A percentile compares a stretch with the other conserved stretches of the same genome.
Conservation (phyloP, 2,113 vertebrate species). For the Notechis scutatus region DNA sequence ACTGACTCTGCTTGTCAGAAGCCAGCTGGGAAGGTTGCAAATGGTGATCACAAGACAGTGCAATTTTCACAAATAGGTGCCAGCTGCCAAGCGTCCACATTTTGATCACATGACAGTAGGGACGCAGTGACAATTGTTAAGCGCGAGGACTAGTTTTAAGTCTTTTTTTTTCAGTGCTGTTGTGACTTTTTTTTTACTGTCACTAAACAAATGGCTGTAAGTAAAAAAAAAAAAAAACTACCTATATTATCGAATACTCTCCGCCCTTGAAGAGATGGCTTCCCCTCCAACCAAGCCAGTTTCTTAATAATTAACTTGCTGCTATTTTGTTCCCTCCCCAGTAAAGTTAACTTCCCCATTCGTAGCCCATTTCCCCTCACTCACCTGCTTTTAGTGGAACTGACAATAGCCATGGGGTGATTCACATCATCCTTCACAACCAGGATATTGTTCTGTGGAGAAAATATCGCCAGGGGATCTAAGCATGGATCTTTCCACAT, state of each 20-base stretch:
- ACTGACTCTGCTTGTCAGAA: not conserved
- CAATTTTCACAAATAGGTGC: not conserved
- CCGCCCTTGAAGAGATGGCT: not conserved
- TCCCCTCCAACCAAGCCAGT: not conserved
- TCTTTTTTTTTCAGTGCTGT: not conserved
- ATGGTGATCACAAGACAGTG: not conserved
- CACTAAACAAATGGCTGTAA: not conserved
- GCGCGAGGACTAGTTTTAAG: not conserved
- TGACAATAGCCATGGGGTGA: conserved; percentile 93
- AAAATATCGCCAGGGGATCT: conserved; percentile 29
- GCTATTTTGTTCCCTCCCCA: not conserved
- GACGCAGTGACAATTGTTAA: not conserved
- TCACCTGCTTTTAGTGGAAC: conserved; percentile 98
- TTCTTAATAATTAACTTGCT: not conserved
- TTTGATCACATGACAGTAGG: not conserved
- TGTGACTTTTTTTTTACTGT: not conserved
- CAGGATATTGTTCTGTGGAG: conserved; percentile 85
- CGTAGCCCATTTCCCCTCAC: conserved; percentile 8
- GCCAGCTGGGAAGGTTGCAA: not conserved
- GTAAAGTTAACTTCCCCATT: not conserved
- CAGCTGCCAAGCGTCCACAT: not conserved
- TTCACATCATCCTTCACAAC: conserved; percentile 87
- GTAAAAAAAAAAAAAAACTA: not conserved
- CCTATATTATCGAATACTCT: not conserved
- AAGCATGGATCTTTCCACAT: not conserved